phyloP scores from a whole-genome alignment of 2,797 vertebrate genomes.

The Hybognathus amarus region DNA sequence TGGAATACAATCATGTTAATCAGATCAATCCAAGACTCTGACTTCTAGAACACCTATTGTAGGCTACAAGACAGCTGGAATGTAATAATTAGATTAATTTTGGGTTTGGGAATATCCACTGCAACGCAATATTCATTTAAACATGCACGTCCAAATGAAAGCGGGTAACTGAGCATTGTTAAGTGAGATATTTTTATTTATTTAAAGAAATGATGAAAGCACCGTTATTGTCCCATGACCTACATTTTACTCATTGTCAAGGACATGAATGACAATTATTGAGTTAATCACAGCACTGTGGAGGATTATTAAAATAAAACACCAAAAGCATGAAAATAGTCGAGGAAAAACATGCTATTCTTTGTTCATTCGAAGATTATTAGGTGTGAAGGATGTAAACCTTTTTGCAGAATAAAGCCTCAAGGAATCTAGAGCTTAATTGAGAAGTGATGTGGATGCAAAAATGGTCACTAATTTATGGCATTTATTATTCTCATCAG shows the following conservation, averaged over 20 bases:
- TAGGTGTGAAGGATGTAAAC: background rate
- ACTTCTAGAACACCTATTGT: background rate
- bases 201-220: background rate
- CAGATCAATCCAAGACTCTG: background rate
- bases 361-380: background rate
- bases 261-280: background rate
- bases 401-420: background rate
- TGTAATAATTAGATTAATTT: background rate
- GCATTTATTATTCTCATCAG: background rate
- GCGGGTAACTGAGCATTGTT: background rate
- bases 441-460: background rate
- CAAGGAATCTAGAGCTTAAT: background rate
- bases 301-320: background rate
- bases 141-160: background rate
- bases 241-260: slow-evolving; percentile 11
- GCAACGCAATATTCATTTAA: background rate
- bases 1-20: background rate
- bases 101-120: background rate
- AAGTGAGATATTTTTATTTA: too few relatives aligned
- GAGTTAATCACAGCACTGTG: background rate
- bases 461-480: background rate
- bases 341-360: background rate
- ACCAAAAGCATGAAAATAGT: background rate
- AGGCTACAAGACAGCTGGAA: background rate
- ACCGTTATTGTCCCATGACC: background rate